phyloP scores from a whole-genome alignment of 2,797 vertebrate genomes.

The Diplodus sargus region DNA sequence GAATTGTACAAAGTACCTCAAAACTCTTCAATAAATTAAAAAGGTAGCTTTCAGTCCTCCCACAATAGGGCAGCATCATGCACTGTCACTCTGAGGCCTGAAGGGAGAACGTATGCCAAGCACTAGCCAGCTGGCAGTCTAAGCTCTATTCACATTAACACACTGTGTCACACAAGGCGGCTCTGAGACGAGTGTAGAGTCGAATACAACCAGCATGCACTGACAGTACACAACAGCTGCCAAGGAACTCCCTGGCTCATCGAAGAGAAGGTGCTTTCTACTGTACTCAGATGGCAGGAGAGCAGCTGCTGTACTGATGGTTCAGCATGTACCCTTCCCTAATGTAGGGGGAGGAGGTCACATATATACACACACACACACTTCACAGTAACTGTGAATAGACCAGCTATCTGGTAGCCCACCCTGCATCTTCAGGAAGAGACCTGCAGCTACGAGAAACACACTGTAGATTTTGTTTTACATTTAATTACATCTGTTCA shows the following conservation, averaged over 20 bases:
- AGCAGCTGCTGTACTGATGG: conserved; percentile 67
- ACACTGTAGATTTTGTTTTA: conserved; percentile 3
- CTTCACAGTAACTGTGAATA: conserved; percentile 58
- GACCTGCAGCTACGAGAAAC: conserved; percentile 12
- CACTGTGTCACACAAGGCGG: conserved; percentile 54
- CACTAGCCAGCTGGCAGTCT: conserved; percentile 58
- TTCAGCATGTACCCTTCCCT: conserved; percentile 59
- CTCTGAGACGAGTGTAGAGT: conserved; percentile 38
- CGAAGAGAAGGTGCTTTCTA: conserved; percentile 62
- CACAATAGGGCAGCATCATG: conserved; percentile 44
- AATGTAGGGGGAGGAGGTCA: conserved; percentile 30
- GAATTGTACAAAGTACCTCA: conserved; percentile 39
- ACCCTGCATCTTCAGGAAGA: conserved; percentile 19
- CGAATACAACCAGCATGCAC: conserved; percentile 35
- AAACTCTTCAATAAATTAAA: conserved; percentile 47
- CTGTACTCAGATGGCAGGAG: conserved; percentile 64
- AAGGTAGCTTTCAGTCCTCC: conserved; percentile 41
- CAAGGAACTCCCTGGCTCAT: conserved; percentile 62
- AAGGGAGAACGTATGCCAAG: conserved; percentile 42
- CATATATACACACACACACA: conserved; percentile 62
- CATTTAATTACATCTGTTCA: conserved; percentile 2
- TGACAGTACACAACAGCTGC: conserved; percentile 66
- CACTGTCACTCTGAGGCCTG: conserved; percentile 62
- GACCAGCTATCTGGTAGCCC: conserved; percentile 45
- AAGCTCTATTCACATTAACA: conserved; percentile 58